Evolutionary conservation across 2,113 vertebrate genomes (phyloP).

Genomic region (Gobio gobio): DNA sequence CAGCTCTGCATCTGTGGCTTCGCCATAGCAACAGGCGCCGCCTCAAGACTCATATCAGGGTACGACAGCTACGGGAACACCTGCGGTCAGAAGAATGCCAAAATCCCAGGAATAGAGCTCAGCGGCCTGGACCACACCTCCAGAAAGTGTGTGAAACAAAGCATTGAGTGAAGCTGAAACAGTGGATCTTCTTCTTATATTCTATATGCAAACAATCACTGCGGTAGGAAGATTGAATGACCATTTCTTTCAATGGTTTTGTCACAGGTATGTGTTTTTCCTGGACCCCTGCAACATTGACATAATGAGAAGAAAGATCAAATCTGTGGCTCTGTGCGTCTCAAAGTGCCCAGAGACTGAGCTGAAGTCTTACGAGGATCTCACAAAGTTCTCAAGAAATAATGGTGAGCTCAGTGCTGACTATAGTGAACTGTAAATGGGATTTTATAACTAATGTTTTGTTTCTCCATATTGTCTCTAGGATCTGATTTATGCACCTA

Average conservation of each 20-base stretch:
- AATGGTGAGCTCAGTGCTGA: conserved; percentile 82
- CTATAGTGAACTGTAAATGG: not conserved
- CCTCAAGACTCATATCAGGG: conserved; percentile 87
- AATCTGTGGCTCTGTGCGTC: conserved; percentile 91
- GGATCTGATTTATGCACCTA: conserved; percentile 91
- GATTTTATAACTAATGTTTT: not conserved
- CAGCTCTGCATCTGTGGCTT: conserved; percentile 93
- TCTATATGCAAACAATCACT: too few relatives aligned
- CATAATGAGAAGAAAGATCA: conserved; percentile 85
- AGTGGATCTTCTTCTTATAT: too few relatives aligned
- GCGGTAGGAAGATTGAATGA: not conserved
- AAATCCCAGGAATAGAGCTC: conserved; percentile 83
- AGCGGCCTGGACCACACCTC: conserved; percentile 88
- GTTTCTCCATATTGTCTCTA: conserved; percentile 60
- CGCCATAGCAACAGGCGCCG: conserved; percentile 90
- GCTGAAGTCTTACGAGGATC: conserved; percentile 79
- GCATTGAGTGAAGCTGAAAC: not conserved
- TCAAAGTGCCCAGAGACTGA: conserved; percentile 84
- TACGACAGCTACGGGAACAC: conserved; percentile 98
- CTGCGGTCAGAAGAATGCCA: conserved; percentile 89
- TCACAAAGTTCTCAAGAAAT: conserved; percentile 84
- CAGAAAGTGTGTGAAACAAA: conserved; percentile 82
- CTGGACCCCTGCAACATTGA: conserved; percentile 96
- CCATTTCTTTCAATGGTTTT: not conserved
- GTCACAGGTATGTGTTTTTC: conserved; percentile 92